Base-by-base conservation (phyloP, 2,113 vertebrate genomes). In the Ardeotis arabs region DNA sequence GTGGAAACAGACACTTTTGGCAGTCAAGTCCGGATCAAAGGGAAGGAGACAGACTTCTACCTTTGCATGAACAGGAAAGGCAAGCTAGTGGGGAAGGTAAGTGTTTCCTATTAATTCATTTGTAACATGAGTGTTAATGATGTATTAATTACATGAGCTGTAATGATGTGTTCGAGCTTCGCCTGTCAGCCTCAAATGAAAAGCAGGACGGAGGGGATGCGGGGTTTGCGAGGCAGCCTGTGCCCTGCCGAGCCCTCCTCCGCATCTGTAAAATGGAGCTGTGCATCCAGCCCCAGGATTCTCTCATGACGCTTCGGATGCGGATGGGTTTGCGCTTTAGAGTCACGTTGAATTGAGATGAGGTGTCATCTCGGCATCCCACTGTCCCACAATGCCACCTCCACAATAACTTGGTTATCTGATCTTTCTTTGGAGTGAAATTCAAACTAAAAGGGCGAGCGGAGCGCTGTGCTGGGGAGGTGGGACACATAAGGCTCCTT, bases 1-100 rank as follows among this genome's bases (percentile, higher is more conserved):
- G 99, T 99, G 98, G 99, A 99, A 98, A 99, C 98, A 77, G 98
- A 99, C 96, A 99, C 98, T 93, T 99, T 99, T 91, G 99, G 99
- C 91, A 99, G 99, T 96, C 98, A 99, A 98, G 98, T 99, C 97
- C 98, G 98, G 98, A 99, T 99, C 97, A 98, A 98, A 97, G 98
- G 99, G 94, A 99, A 98, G 93, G 98, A 99, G 98, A 99, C 98
- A 49, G 98, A 99, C 82, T 99, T 98, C 97, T 99, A 99, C 98
- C 98, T 99, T 97, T 99, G 99, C 91, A 99, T 99, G 99, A 99
- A 99, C 97, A 98, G 98, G 89, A 98, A 98, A 96, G 99, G 99
- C 93, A 99, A 99, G 95, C 98, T 99, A 31, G 98, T 99, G 94
- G 99, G 99, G 64, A 98, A 99, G 98, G 99, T 99, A 97, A 99